Base-by-base conservation (phyloP, 1,140 invertebrate genomes). In the Leptopilina boulardi region DNA sequence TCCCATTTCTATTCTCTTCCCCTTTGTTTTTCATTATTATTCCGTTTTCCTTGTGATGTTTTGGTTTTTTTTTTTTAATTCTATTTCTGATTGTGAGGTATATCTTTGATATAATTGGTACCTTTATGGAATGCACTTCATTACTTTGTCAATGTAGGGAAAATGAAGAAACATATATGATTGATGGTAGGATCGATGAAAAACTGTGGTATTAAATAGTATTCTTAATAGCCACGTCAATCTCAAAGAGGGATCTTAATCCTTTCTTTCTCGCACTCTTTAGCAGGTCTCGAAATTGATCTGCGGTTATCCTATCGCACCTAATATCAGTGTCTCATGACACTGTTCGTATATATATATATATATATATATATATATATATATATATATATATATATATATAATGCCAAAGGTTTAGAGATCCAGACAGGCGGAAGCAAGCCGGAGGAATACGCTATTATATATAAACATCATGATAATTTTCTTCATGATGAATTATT, bases 61-160 rank as follows among this genome's bases (percentile, higher is more conserved):
- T 26, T 34, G 18, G 13, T 73, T 41, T 78, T 56, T 54, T 82
- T 83, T 82, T 76, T 74, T 88, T 90, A 54, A 84, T 76, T 77
- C 75, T 77, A 74, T 59, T 44, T 75, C 73, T 21, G 18, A 19
- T 13, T 56, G 13, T 47, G 13, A 47, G 44, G n/a, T n/a, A n/a
- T 18, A 51, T 18, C 1, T 44, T 0, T 18, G 47, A n/a, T 21
- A 15, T 59, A 59, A 59, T 59, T 59, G 56, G 56, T 21, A 59
- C 56, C 56, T 59, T 8, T 26, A 9, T 15, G 21, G 56, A 11
- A 4, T 30, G 23, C 56, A 59, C 13, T n/a, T 26, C 21, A 59
- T 59, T 59, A 59, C 56, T 59, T 59, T 59, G 56, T 59, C 56
- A 59, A 59, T 59, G 56, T 2, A 11, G 26, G 21, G 23, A 26